phyloP scores from a whole-genome alignment of 1,140 invertebrate species.

The Odontomachus brunneus region DNA sequence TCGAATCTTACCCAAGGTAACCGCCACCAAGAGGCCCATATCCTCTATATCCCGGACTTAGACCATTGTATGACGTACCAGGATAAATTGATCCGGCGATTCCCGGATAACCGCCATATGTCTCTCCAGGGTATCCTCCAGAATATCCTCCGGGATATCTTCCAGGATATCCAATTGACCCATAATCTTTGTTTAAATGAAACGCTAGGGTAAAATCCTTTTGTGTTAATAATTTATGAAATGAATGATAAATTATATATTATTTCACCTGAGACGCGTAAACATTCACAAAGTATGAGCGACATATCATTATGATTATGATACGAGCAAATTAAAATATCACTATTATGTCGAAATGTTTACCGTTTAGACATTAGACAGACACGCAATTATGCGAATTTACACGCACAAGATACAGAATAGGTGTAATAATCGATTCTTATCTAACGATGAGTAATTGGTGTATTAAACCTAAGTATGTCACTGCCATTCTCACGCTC shows the following conservation, averaged over 20 bases:
- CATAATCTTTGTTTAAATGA: constrained; percentile 72
- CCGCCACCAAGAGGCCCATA: constrained; percentile 70
- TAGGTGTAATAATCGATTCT: constrained; percentile 43
- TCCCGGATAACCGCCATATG: constrained; percentile 67
- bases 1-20: constrained; percentile 68
- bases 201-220: constrained; percentile 65
- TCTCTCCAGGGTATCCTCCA: constrained; percentile 24
- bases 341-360: background rate
- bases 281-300: no score
- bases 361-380: background rate
- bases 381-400: background rate
- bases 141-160: constrained; percentile 60
- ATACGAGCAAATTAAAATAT: no score
- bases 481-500: constrained; percentile 71
- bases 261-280: no score
- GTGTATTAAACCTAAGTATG: constrained; percentile 61
- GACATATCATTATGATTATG: no score
- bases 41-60: constrained; percentile 69
- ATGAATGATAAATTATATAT: background rate
- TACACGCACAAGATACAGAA: constrained; percentile 8
- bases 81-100: constrained; percentile 66
- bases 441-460: constrained; percentile 39
- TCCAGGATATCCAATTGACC: constrained; percentile 56
- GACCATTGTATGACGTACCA: constrained; percentile 61
- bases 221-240: constrained; percentile 15